Conservation (phyloP, 2,113 vertebrate species). For the Erpornis zantholeuca region DNA sequence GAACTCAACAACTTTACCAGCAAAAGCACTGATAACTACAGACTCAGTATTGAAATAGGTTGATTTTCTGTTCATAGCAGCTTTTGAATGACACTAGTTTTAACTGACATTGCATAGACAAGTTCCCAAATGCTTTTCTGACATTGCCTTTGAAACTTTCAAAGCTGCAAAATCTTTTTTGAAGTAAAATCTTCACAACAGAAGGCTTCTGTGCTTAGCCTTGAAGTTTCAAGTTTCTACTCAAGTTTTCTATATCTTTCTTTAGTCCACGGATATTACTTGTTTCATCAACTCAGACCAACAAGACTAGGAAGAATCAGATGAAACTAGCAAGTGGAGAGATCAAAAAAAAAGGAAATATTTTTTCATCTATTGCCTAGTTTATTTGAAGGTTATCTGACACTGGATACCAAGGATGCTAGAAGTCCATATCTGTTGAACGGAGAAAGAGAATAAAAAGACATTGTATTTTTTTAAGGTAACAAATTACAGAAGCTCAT, state of each 20-base stretch:
- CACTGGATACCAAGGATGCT: not conserved
- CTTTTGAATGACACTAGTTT: not conserved
- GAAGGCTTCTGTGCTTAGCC: not conserved
- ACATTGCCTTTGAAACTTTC: not conserved
- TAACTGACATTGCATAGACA: not conserved
- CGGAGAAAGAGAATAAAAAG: not conserved
- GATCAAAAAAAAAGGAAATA: not conserved
- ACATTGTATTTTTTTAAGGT: not conserved
- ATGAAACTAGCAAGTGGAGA: not conserved
- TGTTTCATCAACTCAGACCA: not conserved
- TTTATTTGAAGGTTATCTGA: not conserved
- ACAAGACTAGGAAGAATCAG: not conserved
- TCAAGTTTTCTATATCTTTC: not conserved
- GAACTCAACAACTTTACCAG: not conserved
- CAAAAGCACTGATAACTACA: not conserved
- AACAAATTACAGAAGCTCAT: not conserved
- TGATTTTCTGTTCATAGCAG: not conserved
- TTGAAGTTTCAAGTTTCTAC: not conserved
- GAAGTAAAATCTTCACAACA: not conserved
- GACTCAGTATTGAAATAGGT: not conserved
- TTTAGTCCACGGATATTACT: not conserved
- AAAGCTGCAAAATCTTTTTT: not conserved
- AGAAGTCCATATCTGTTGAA: not conserved
- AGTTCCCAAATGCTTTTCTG: not conserved
- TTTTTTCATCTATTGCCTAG: not conserved